Conservation (phyloP, 2,113 vertebrate species). For the Desmodus rotundus region DNA sequence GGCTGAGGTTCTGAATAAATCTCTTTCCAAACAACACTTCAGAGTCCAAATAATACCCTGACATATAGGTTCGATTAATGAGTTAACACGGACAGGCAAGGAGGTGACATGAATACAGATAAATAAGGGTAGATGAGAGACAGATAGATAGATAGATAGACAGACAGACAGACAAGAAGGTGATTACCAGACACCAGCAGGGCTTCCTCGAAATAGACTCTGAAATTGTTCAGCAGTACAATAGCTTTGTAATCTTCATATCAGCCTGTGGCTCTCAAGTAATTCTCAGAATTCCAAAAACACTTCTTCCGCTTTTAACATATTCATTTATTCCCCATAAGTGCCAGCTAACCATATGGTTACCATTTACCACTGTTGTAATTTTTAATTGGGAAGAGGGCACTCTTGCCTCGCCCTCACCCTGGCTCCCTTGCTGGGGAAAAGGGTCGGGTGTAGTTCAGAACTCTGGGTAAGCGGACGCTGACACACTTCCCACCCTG, state of each 20-base stretch:
- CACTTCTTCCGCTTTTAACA: not conserved
- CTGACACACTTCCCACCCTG: not conserved
- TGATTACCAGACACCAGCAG: not conserved
- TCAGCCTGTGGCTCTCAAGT: not conserved
- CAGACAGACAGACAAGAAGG: not conserved
- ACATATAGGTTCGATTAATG: not conserved
- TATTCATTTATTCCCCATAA: not conserved
- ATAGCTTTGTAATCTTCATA: not conserved
- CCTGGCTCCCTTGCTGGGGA: not conserved
- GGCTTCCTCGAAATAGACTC: not conserved
- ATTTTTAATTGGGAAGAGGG: not conserved
- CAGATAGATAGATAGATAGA: not conserved
- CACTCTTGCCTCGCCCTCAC: not conserved
- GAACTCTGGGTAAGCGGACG: too few species aligned
- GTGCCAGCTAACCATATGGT: not conserved
- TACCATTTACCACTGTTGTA: not conserved
- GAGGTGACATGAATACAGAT: not conserved
- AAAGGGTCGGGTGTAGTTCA: not conserved
- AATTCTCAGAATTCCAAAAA: not conserved
- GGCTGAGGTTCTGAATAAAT: conserved; percentile 1
- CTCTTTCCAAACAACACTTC: not conserved
- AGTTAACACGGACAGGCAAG: not conserved
- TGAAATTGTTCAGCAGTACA: not conserved
- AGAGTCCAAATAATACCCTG: not conserved
- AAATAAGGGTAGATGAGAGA: not conserved